phyloP scores from a whole-genome alignment of 2,888 invertebrate species.

The Drosophila birchii region DNA sequence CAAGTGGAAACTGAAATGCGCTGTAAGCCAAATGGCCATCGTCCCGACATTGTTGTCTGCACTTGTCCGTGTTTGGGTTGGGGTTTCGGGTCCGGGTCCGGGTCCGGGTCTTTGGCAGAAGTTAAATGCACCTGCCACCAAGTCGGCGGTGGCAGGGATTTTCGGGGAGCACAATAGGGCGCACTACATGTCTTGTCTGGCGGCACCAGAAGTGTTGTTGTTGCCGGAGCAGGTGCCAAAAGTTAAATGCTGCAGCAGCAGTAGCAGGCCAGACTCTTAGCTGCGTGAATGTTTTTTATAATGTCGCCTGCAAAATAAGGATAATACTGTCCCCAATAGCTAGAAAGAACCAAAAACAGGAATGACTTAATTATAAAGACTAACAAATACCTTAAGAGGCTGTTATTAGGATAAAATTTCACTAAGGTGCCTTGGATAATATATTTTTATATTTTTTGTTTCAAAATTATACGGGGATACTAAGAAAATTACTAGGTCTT shows the following conservation, averaged over 20 bases:
- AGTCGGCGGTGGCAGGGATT: conserved; percentile 23
- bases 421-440: not conserved
- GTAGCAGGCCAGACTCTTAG: conserved; percentile 8
- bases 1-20: conserved; percentile 50
- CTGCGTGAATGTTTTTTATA: conserved; percentile 37
- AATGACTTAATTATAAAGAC: not conserved
- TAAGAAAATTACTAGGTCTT: too few relatives aligned
- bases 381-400: not conserved
- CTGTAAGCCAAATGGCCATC: conserved; percentile 63
- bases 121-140: conserved; percentile 78
- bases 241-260: conserved; percentile 50
- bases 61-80: conserved; percentile 27
- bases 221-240: conserved; percentile 57
- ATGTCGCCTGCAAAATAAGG: conserved; percentile 35
- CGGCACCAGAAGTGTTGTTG: conserved; percentile 37
- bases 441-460: too few relatives aligned
- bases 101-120: conserved; percentile 67
- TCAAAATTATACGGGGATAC: too few relatives aligned
- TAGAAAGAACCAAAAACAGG: not conserved
- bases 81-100: conserved; percentile 28
- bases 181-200: conserved; percentile 54
- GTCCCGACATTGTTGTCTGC: conserved; percentile 62
- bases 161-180: conserved; percentile 45
- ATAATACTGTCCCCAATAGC: conserved; percentile 4
- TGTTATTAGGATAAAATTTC: not conserved